Conservation (phyloP, 1,140 invertebrate species). For the Heliconius eleuchia region DNA sequence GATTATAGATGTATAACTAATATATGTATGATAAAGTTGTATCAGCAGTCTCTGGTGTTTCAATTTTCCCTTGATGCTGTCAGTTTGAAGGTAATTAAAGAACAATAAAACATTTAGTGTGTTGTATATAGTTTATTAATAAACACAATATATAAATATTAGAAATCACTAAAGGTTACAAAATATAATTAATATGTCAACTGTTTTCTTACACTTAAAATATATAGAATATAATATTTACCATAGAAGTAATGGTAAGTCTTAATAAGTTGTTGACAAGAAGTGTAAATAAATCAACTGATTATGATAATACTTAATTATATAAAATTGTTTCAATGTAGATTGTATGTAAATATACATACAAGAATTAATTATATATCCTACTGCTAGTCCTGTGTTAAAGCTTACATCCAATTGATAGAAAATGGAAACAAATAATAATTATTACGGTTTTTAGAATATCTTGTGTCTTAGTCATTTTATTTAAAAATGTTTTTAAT, state of each 20-base stretch:
- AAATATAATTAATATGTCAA: conserved; percentile 29
- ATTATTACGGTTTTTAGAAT: too few species aligned
- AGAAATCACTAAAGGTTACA: conserved; percentile 38
- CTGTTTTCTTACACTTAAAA: not conserved
- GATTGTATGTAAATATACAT: conserved; percentile 14
- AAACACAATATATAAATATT: conserved; percentile 49
- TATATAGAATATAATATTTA: not conserved
- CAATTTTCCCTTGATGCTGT: not conserved
- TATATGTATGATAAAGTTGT: conserved; percentile 33
- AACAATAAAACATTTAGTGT: conserved; percentile 23
- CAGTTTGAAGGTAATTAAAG: not conserved
- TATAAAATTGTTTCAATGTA: conserved; percentile 2
- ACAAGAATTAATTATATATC: conserved; percentile 22
- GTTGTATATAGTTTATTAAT: conserved; percentile 50
- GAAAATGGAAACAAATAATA: not conserved
- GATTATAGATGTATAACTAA: conserved; percentile 33
- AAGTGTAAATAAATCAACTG: not conserved
- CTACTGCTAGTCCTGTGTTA: conserved; percentile 34
- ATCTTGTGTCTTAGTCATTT: too few species aligned
- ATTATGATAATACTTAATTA: conserved; percentile 20
- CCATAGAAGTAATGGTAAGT: not conserved
- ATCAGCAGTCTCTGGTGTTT: conserved; percentile 20
- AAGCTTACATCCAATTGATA: conserved; percentile 30
- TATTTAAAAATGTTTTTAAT: too few species aligned
- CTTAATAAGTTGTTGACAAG: not conserved